Percentiles rank a stretch among this genome's conserved stretches.
These are phyloP conservation scores for Prorops nasuta DNA, from an alignment of 1,140 invertebrate genomes.

Conservation along the genomic window DNA sequence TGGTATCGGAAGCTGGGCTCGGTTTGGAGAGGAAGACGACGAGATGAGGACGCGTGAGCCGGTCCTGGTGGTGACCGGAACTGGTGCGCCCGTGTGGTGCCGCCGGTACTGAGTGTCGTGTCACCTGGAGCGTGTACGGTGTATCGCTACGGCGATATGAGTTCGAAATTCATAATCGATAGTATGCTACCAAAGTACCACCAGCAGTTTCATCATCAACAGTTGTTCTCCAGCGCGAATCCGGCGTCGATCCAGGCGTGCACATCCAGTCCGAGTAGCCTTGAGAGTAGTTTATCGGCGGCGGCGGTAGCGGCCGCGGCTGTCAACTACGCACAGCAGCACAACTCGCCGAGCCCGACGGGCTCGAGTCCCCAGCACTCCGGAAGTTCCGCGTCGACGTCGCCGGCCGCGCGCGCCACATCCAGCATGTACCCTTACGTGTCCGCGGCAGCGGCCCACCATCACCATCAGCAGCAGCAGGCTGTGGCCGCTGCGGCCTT, in stretches of 20 bases:
- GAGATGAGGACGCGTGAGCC: too few species aligned
- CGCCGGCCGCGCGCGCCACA: slow-evolving; percentile 60
- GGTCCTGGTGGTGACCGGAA: too few species aligned
- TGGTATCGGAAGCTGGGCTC: too few species aligned
- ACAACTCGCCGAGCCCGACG: slow-evolving; percentile 53
- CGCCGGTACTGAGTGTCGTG: too few species aligned
- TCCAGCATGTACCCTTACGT: slow-evolving; percentile 70
- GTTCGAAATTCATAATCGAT: slow-evolving; percentile 95
- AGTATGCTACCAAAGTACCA: slow-evolving; percentile 95
- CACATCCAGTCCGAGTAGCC: slow-evolving; percentile 56
- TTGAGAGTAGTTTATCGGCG: slow-evolving; percentile 51
- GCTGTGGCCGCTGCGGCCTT: slow-evolving; percentile 68
- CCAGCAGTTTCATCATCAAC: slow-evolving; percentile 74
- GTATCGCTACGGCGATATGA: slow-evolving; percentile 65
- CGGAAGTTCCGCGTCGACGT: slow-evolving; percentile 55
- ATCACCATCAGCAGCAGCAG: slow-evolving; percentile 69
- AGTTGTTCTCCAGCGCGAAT: slow-evolving; percentile 60
- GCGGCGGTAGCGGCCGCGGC: slow-evolving; percentile 57
- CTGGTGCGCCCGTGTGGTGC: too few species aligned
- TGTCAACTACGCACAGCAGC: slow-evolving; percentile 53
- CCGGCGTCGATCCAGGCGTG: slow-evolving; percentile 52
- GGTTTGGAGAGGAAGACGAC: too few species aligned
- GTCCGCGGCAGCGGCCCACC: slow-evolving; percentile 67
- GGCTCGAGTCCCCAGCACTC: slow-evolving; percentile 55
- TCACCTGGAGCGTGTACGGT: slow-evolving; percentile 36